These are phyloP conservation scores for Dasypolia templi DNA, from an alignment of 2,888 invertebrate genomes.

Conservation along the genomic window DNA sequence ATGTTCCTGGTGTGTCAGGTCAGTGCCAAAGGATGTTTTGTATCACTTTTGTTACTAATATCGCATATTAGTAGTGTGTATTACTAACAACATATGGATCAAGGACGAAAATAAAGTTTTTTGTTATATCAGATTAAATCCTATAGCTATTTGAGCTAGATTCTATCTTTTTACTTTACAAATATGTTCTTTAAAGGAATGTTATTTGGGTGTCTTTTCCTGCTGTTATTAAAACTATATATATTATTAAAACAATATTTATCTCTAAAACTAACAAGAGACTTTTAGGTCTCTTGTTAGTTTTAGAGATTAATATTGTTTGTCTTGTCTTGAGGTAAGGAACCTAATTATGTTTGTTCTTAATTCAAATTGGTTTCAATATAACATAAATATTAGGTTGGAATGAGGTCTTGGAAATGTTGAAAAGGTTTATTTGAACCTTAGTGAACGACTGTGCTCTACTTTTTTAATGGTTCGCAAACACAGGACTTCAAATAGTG, in stretches of 20 bases:
- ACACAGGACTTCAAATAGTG: neutral
- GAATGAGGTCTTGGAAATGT: too few species aligned
- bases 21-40: too few species aligned
- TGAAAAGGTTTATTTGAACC: neutral
- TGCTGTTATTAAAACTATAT: neutral
- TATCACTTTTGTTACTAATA: too few species aligned
- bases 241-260: too few species aligned
- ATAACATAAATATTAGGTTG: neutral
- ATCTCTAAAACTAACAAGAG: too few species aligned
- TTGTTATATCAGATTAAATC: too few species aligned
- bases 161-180: neutral
- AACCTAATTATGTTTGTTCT: neutral
- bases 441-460: too few species aligned
- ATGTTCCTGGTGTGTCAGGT: too few species aligned
- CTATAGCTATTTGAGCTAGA: too few species aligned
- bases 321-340: neutral
- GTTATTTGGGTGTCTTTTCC: neutral
- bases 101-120: too few species aligned
- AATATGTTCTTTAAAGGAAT: neutral
- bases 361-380: neutral
- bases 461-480: neutral
- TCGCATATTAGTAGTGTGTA: too few species aligned
- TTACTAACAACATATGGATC: too few species aligned
- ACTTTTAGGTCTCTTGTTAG: constrained; percentile 3
- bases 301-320: constrained; percentile 5